A percentile compares a stretch with the other conserved stretches of the same genome.
phyloP scores from a whole-genome alignment of 2,797 vertebrate species.

The Denticeps clupeoides region DNA sequence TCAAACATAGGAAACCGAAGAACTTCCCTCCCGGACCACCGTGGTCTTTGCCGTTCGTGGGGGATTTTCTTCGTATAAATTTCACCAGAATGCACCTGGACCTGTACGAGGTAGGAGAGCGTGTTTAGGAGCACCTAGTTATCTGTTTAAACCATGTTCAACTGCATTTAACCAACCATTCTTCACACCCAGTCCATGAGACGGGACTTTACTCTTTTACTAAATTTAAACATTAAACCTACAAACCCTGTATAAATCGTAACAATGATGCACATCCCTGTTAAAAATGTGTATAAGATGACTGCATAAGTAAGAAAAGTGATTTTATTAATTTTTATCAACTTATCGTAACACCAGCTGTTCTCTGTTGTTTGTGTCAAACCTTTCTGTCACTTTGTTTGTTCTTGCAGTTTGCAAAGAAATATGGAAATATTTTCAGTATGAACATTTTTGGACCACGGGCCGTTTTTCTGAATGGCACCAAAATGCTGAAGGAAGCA shows the following conservation, averaged over 20 bases:
- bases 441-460: constrained; percentile 3
- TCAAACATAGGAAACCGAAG: constrained; percentile 2
- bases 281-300: no score
- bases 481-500: constrained; percentile 17
- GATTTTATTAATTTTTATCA: no score
- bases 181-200: no score
- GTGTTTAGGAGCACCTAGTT: no score
- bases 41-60: constrained; percentile 11
- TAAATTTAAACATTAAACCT: no score
- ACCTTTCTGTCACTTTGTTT: not conserved
- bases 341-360: no score
- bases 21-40: constrained; percentile 20
- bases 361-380: not conserved
- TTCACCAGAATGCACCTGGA: constrained; percentile 6
- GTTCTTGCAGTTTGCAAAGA: constrained; percentile 12
- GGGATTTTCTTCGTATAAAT: constrained; percentile 9
- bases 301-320: no score
- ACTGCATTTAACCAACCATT: no score
- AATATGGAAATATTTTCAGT: constrained; percentile 18
- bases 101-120: constrained; percentile 4
- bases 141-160: no score
- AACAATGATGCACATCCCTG: no score
- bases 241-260: no score
- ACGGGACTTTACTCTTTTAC: no score
- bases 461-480: constrained; percentile 14